These are phyloP conservation scores for Eurypyga helias DNA, from an alignment of 2,113 vertebrate species.

Conservation along the genomic window DNA sequence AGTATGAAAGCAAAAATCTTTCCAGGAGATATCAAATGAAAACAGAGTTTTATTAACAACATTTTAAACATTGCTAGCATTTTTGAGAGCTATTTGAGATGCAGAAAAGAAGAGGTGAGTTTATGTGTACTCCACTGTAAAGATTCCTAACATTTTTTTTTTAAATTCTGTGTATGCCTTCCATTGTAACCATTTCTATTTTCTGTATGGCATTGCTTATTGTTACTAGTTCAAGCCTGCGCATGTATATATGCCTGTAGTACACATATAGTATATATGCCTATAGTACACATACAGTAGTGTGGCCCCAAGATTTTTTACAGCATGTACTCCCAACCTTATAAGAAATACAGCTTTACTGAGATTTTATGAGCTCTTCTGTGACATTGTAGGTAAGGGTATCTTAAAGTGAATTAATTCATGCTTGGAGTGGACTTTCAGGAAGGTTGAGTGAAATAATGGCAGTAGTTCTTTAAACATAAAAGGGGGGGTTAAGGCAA, in stretches of 20 bases:
- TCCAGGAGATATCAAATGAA: not conserved
- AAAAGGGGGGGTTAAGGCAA: not conserved
- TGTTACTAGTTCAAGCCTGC: not conserved
- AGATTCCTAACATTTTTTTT: not conserved
- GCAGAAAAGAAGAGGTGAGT: not conserved
- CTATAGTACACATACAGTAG: not conserved
- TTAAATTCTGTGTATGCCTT: not conserved
- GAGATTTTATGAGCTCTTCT: not conserved
- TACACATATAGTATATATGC: rapidly evolving
- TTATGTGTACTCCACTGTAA: not conserved
- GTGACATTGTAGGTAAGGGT: not conserved
- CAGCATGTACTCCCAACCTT: not conserved
- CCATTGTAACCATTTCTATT: not conserved
- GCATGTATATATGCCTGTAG: not conserved
- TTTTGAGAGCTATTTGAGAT: not conserved
- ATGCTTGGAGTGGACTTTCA: not conserved
- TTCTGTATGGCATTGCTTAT: not conserved
- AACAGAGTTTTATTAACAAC: not conserved
- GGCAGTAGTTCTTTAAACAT: not conserved
- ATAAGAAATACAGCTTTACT: not conserved
- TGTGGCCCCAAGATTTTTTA: not conserved
- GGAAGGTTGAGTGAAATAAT: not conserved
- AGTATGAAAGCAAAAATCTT: not conserved
- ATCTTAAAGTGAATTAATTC: not conserved
- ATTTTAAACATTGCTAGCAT: not conserved